These are phyloP conservation scores for Rhea americana DNA, from an alignment of 2,113 vertebrate genomes.

Conservation along the genomic window DNA sequence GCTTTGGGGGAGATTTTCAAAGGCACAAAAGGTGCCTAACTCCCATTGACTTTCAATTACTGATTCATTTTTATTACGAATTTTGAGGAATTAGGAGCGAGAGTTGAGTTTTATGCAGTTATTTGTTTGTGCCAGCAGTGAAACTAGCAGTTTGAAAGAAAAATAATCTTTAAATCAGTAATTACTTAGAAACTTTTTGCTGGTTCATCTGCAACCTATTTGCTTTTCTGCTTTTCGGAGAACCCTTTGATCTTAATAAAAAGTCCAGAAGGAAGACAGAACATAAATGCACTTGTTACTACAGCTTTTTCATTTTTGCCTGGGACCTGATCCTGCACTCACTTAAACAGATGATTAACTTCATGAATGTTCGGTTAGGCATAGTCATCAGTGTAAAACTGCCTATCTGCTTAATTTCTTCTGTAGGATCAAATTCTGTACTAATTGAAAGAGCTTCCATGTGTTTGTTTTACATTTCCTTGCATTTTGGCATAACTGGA, in stretches of 20 bases:
- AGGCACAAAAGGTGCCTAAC: slow-evolving; percentile 69
- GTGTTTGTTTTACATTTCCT: slow-evolving; percentile 51
- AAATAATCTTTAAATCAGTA: slow-evolving; percentile 45
- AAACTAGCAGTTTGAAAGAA: slow-evolving; percentile 19
- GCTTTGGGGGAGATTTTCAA: slow-evolving; percentile 71
- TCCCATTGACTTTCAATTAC: slow-evolving; percentile 56
- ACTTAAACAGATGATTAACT: slow-evolving; percentile 60
- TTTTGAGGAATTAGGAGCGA: slow-evolving; percentile 29
- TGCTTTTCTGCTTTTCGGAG: slow-evolving; percentile 53
- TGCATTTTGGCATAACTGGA: neutral
- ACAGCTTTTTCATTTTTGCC: slow-evolving; percentile 49
- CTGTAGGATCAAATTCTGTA: slow-evolving; percentile 51
- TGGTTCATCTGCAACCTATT: slow-evolving; percentile 60
- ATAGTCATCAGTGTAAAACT: slow-evolving; percentile 60
- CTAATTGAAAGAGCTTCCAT: slow-evolving; percentile 62
- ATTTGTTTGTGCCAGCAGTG: neutral
- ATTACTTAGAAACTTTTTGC: slow-evolving; percentile 53
- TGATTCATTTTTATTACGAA: slow-evolving; percentile 43
- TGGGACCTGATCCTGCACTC: slow-evolving; percentile 48
- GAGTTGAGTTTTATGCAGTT: neutral
- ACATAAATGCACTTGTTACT: slow-evolving; percentile 65
- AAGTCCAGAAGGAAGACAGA: slow-evolving; percentile 61
- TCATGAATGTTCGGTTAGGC: slow-evolving; percentile 42
- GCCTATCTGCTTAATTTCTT: slow-evolving; percentile 54
- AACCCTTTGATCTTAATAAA: slow-evolving; percentile 60